Percentiles rank a stretch among this genome's conserved stretches.
Conservation (phyloP, 2,888 invertebrate genomes). For the Nomada flava region DNA sequence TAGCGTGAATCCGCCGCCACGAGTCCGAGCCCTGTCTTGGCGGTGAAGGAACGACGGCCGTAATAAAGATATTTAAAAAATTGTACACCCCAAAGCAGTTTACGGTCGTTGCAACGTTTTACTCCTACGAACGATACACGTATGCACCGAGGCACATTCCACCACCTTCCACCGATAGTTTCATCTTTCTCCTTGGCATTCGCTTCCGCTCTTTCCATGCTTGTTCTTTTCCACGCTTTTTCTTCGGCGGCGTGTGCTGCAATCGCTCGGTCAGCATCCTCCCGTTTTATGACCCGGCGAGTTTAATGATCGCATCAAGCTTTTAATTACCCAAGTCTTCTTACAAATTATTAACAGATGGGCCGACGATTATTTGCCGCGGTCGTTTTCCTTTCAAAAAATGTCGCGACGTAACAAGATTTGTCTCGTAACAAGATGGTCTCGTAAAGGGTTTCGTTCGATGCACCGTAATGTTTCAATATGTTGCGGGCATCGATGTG, state of each 20-base stretch:
- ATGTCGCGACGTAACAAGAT: conserved; percentile 16
- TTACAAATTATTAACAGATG: conserved; percentile 83
- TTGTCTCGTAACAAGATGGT: too few species aligned
- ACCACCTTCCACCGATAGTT: not conserved
- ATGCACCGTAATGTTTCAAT: too few species aligned
- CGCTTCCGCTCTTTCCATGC: conserved; percentile 18
- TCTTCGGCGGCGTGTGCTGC: conserved; percentile 17
- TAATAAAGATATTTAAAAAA: conserved; percentile 76
- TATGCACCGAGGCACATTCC: conserved; percentile 46
- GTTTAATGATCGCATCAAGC: conserved; percentile 83
- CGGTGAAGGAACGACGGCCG: conserved; percentile 24
- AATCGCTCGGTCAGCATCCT: conserved; percentile 56
- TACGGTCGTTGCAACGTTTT: conserved; percentile 59
- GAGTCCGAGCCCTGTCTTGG: conserved; percentile 34
- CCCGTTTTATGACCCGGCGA: conserved; percentile 81
- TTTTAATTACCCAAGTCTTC: conserved; percentile 82
- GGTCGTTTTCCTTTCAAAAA: conserved; percentile 53
- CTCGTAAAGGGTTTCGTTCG: too few species aligned
- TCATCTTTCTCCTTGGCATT: conserved; percentile 4
- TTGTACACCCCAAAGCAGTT: conserved; percentile 70
- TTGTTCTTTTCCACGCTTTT: conserved; percentile 9
- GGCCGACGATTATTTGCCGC: conserved; percentile 75
- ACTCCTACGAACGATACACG: conserved; percentile 47
- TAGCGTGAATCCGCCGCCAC: conserved; percentile 41
- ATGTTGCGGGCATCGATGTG: too few species aligned